Base-by-base conservation (phyloP, 2,797 vertebrate species). In the Tragelaphus oryx region DNA sequence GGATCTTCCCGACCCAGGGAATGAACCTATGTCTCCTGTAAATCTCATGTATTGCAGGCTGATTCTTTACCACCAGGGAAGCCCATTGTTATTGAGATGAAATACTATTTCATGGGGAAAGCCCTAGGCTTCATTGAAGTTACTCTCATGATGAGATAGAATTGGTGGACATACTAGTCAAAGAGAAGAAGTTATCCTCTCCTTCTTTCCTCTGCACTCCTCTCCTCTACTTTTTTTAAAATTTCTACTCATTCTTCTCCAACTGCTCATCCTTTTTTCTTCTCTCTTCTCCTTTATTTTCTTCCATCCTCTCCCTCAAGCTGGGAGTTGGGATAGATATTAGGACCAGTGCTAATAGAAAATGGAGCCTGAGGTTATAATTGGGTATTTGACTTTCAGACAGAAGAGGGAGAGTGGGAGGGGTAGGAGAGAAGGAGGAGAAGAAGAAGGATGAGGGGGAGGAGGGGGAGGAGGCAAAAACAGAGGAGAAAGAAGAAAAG, bases 101-200 rank as follows among this genome's bases (percentile, higher is more conserved):
- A 91, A 87, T 88, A 81, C 11, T 57, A 79, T 46, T 88, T 84
- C 30, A 60, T 75, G 24, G n/a, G 55, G 78, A 95, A 94, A 92
- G 3, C 20, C 28, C 54, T 93, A 44, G 7, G 26, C 2, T 3
- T 16, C 76, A 74, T 26, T 71, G n/a, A 93, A 62, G 54, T 89
- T 68, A 12, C 10, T 95, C 79, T 30, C 3, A 14, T 79, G 22
- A 11, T 85, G 8, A 86, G 57, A 13, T 10, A 48, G 26, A 16
- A 65, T 94, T 83, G 65, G 18, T 91, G 60, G 93, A 5, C 12
- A 5, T 95, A 50, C 37, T 90, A 65, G 22, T 52, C 37, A 87
- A 86, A 89, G 14, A 33, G 10, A 65, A 0, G 22, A 84, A 17
- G 16, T 71, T 78, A 54, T 79, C 37, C 50, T 94, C 12, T 91